Conservation (phyloP, 2,888 invertebrate species). For the Polydesmus complanatus region DNA sequence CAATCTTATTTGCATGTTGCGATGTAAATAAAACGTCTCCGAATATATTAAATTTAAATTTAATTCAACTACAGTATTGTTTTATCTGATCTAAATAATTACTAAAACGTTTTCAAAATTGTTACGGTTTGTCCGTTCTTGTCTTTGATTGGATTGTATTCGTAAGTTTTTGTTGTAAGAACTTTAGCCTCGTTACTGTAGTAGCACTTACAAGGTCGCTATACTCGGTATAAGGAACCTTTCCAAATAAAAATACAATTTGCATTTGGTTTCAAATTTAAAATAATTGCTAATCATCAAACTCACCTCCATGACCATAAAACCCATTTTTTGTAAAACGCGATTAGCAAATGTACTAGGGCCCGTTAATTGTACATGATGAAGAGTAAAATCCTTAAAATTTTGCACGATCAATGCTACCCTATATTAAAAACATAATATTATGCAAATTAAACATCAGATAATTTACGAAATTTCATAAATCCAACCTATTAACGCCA, state of each 20-base stretch:
- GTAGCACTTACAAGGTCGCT: neutral
- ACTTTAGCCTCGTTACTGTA: constrained; percentile 8
- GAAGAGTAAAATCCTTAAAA: constrained; percentile 8
- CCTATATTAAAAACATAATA: neutral
- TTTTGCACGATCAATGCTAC: constrained; percentile 8
- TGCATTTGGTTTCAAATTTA: no score
- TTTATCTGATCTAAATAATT: no score
- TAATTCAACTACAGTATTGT: no score
- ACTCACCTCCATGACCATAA: constrained; percentile 11
- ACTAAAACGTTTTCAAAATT: no score
- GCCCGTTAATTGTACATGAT: constrained; percentile 1
- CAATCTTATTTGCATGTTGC: no score
- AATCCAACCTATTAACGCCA: no score
- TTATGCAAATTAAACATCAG: neutral
- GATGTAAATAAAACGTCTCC: no score
- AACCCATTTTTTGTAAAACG: constrained; percentile 8
- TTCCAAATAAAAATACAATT: neutral
- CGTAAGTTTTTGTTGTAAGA: constrained; percentile 8
- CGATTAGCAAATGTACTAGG: neutral
- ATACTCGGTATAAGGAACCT: constrained; percentile 12
- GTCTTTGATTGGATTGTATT: neutral
- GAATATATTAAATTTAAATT: no score
- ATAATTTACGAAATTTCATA: neutral
- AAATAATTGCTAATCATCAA: no score
- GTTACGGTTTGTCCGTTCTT: no score